These are phyloP conservation scores for Dipus sagitta DNA, from an alignment of 2,797 vertebrate genomes.

Conservation along the genomic window DNA sequence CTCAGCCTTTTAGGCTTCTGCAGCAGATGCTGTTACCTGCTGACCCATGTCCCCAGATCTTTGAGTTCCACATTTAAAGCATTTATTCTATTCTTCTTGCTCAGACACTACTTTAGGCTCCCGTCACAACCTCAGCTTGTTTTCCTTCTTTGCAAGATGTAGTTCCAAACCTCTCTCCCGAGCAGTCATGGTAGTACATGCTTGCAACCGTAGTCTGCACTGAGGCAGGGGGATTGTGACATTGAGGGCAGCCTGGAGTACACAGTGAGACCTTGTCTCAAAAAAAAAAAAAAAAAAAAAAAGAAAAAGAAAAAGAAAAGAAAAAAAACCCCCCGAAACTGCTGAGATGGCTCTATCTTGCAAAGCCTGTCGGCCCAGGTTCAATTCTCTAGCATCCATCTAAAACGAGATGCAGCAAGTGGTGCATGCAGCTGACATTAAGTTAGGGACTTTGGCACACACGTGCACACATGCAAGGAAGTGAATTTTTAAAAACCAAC, in stretches of 20 bases:
- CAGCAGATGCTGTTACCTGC: too few species aligned
- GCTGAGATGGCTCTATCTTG: too few species aligned
- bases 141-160: neutral
- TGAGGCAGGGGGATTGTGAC: neutral
- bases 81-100: neutral
- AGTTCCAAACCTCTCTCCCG: neutral
- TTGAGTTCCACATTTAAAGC: neutral
- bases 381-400: too few species aligned
- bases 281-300: neutral
- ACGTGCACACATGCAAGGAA: too few species aligned
- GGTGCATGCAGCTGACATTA: too few species aligned
- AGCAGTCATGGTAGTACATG: neutral
- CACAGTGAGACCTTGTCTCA: neutral
- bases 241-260: neutral
- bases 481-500: too few species aligned
- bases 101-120: neutral
- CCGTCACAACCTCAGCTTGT: neutral
- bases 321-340: too few species aligned
- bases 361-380: too few species aligned
- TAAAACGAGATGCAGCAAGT: too few species aligned
- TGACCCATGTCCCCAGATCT: too few species aligned
- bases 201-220: neutral
- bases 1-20: too few species aligned
- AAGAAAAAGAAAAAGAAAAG: neutral
- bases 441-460: too few species aligned